A percentile compares a stretch with the other conserved stretches of the same genome.
These are phyloP conservation scores for Galeruca laticollis DNA, from an alignment of 2,888 invertebrate genomes.

Conservation along the genomic window DNA sequence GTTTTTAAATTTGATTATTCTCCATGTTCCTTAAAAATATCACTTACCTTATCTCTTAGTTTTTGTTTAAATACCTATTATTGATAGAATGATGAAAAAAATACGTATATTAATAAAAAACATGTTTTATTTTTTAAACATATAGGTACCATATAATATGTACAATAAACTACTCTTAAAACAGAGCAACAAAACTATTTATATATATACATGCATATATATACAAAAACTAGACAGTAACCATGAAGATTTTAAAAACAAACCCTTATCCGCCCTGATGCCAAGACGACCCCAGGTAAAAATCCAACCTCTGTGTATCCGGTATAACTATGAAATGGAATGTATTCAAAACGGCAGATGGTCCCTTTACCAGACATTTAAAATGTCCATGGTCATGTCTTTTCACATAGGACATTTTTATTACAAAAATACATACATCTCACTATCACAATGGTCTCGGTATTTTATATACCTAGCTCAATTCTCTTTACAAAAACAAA, in stretches of 20 bases:
- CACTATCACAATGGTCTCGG: slow-evolving; percentile 60
- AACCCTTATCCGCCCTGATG: slow-evolving; percentile 22
- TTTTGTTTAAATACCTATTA: not conserved
- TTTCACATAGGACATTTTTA: slow-evolving; percentile 35
- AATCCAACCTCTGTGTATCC: slow-evolving; percentile 47
- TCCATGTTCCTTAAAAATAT: too few relatives aligned
- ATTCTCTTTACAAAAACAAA: slow-evolving; percentile 40
- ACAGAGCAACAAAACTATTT: slow-evolving; percentile 56
- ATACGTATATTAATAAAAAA: slow-evolving; percentile 54
- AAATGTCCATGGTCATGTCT: slow-evolving; percentile 26
- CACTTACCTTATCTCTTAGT: too few relatives aligned
- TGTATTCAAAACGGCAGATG: slow-evolving; percentile 49
- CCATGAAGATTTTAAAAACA: slow-evolving; percentile 47
- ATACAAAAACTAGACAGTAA: slow-evolving; percentile 45
- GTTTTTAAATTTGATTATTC: too few relatives aligned
- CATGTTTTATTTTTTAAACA: slow-evolving; percentile 59
- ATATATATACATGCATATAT: slow-evolving; percentile 49
- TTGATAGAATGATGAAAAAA: slow-evolving; percentile 18
- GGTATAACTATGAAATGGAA: slow-evolving; percentile 52
- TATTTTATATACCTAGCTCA: slow-evolving; percentile 38
- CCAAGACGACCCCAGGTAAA: slow-evolving; percentile 41
- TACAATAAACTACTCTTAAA: slow-evolving; percentile 65
- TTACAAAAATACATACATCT: slow-evolving; percentile 61
- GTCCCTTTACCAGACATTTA: slow-evolving; percentile 21
- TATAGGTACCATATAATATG: slow-evolving; percentile 59